A percentile compares a stretch with the other conserved stretches of the same genome.
Evolutionary conservation across 2,113 vertebrate species (phyloP).

Genomic region (Atractosteus spatula): DNA sequence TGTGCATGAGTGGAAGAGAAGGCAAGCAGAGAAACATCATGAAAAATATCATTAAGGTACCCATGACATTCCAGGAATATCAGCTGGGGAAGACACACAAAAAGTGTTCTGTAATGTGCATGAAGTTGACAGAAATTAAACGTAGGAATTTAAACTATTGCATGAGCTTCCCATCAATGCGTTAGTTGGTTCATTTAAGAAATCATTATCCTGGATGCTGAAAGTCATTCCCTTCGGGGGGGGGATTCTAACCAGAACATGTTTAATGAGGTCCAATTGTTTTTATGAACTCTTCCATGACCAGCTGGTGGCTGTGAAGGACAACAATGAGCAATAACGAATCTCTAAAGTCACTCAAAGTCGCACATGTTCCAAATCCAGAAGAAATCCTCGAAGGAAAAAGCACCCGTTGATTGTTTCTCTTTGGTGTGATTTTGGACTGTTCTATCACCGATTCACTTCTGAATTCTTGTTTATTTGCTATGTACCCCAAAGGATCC

Average conservation of each 20-base stretch:
- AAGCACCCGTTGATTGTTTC: no score
- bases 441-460: slow-evolving; percentile 44
- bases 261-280: slow-evolving; percentile 54
- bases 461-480: no score
- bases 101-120: no score
- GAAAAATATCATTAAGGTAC: no score
- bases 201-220: background rate
- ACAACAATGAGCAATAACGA: slow-evolving; percentile 54
- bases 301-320: slow-evolving; percentile 51
- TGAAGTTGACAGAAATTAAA: no score
- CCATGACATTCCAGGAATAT: no score
- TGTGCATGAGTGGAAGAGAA: no score
- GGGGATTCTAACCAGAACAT: background rate
- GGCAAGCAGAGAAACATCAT: no score
- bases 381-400: slow-evolving; percentile 21
- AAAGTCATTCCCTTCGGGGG: slow-evolving; percentile 21
- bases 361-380: slow-evolving; percentile 51
- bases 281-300: slow-evolving; percentile 61
- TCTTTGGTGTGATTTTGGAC: background rate
- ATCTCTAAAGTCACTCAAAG: slow-evolving; percentile 66
- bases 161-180: no score
- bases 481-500: no score
- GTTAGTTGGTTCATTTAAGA: background rate
- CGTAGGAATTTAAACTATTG: no score
- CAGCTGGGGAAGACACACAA: no score